phyloP scores from a whole-genome alignment of 2,113 vertebrate genomes.

The Engystomops pustulosus region DNA sequence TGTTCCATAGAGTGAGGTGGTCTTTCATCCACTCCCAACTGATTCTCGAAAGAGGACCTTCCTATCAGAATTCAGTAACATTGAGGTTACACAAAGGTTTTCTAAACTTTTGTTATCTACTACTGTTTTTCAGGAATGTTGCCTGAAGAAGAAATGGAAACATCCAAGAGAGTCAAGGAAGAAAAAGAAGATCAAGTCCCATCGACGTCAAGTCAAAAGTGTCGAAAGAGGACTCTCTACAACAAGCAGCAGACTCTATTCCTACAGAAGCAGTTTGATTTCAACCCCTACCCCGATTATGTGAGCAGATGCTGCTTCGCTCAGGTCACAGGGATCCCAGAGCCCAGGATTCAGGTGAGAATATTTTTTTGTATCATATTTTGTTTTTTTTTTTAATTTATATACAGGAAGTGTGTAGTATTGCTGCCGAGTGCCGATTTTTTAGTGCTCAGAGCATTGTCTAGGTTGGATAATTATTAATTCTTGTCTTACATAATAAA shows the following conservation, averaged over 20 bases:
- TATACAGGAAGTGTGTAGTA: background rate
- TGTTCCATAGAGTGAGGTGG: too few species aligned
- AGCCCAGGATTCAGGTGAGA: constrained; percentile 49
- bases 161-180: background rate
- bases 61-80: too few species aligned
- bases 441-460: too few species aligned
- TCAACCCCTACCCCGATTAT: background rate
- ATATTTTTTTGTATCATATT: background rate
- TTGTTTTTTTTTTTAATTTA: background rate
- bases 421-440: too few species aligned
- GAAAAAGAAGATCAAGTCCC: background rate
- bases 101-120: background rate
- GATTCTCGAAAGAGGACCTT: too few species aligned
- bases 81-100: too few species aligned
- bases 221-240: background rate
- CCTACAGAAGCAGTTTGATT: background rate
- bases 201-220: background rate
- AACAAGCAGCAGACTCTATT: constrained; percentile 3
- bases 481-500: too few species aligned
- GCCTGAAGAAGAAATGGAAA: background rate
- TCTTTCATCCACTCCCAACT: too few species aligned
- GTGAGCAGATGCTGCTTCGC: constrained; percentile 13
- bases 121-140: background rate
- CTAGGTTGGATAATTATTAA: too few species aligned
- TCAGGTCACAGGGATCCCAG: background rate